Evolutionary conservation across 2,113 vertebrate species (phyloP), one percentile per base, ranked within the genome.

Genomic region (Oriolus oriolus): DNA sequence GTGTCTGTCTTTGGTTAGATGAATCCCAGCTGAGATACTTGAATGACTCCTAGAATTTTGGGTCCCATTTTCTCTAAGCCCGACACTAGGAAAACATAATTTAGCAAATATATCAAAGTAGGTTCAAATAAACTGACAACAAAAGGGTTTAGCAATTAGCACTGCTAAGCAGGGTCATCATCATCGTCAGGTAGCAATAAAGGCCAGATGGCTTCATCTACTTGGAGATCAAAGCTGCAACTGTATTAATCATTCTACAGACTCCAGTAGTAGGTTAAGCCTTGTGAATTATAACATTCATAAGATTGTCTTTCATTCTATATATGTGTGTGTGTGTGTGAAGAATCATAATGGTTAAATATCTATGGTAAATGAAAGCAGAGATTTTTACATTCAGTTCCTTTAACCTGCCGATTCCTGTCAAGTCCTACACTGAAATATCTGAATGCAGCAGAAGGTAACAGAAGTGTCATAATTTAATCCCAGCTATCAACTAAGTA

Each of bases 251-350:
- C 41, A 28, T 66, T 70, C n/a, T 30, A 27, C 4, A 35, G n/a
- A 54, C 30, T 79, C 15, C 57, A 54, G 31, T 45, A 39, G 39
- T 28, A 47, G 11, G 10, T 47, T 49, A 60, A 80, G 44, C 12
- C n/a, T 87, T 0, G 0, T 64, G 21, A 80, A 61, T 59, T 7
- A 28, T 18, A 35, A n/a, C 14, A 15, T 76, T 70, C 4, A 0
- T 81, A 74, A 84, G 19, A 52, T 21, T 41, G 13, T 41, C 2
- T 60, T 76, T 66, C 21, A 21, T 68, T 81, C 3, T 70, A 6
- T 20, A 23, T 13, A 20, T 42, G 2, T 45, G 10, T 47, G 4
- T 39, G 9, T 31, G 4, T 70, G 13, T 80, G 2, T 54, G 14
- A 28, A 68, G 64, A 68, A 63, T 54, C 27, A 52, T 74, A 11